A percentile compares a stretch with the other conserved stretches of the same genome.
Evolutionary conservation across 2,888 invertebrate genomes (phyloP).

Genomic region (Chironomus riparius): DNA sequence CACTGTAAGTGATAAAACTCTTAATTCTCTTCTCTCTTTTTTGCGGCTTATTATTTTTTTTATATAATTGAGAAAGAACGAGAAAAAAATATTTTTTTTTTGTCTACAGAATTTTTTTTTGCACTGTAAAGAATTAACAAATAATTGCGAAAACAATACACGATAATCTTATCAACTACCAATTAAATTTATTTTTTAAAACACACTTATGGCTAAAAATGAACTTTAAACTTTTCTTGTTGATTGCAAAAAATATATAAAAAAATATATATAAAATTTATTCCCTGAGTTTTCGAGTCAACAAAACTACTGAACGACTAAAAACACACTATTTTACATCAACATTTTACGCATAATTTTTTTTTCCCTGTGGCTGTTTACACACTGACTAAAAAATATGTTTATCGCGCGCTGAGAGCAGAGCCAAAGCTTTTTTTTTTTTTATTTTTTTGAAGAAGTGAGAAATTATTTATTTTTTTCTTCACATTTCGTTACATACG

Average conservation of each 20-base stretch:
- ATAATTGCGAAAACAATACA: neutral
- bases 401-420: slow-evolving; percentile 17
- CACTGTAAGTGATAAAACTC: too few species aligned
- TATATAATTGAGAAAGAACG: neutral
- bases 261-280: neutral
- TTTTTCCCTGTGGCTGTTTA: slow-evolving; percentile 9
- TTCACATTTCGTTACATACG: neutral
- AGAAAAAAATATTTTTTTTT: neutral
- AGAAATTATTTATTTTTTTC: slow-evolving; percentile 4
- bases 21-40: neutral
- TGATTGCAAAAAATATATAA: neutral
- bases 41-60: neutral
- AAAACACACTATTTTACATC: slow-evolving; percentile 21
- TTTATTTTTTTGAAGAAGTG: neutral
- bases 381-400: slow-evolving; percentile 12
- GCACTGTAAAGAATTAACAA: too few species aligned
- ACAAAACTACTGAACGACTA: slow-evolving; percentile 10
- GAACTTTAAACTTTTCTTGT: neutral
- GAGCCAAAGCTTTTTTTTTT: slow-evolving; percentile 11
- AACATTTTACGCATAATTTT: slow-evolving; percentile 26
- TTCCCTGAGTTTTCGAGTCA: slow-evolving; percentile 2
- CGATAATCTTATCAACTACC: neutral
- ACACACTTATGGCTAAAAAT: neutral
- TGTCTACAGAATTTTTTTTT: too few species aligned
- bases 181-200: neutral